Conservation (phyloP, 2,888 invertebrate genomes). For the Exephanes ischioxanthus region DNA sequence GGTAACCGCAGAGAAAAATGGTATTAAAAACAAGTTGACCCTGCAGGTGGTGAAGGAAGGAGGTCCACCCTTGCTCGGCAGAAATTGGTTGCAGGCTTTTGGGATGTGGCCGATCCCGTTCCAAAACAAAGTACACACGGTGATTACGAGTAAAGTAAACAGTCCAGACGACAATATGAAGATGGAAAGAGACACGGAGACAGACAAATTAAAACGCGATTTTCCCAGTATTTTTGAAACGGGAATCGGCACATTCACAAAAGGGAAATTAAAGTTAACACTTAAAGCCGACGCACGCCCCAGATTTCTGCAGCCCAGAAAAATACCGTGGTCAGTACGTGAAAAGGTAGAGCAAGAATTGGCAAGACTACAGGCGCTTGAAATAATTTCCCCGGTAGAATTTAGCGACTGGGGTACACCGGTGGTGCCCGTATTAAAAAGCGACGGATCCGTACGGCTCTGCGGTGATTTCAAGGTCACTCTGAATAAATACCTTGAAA, state of each 20-base stretch:
- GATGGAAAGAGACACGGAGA: not conserved
- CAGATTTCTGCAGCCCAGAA: conserved; percentile 62
- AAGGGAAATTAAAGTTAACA: conserved; percentile 36
- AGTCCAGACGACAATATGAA: not conserved
- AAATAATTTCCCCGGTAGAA: conserved; percentile 70
- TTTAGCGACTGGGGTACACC: conserved; percentile 64
- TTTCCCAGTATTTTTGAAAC: conserved; percentile 45
- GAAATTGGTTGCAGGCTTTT: conserved; percentile 30
- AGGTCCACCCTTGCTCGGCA: conserved; percentile 25
- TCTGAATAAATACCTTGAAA: conserved; percentile 64
- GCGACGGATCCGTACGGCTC: conserved; percentile 71
- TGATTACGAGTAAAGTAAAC: no score
- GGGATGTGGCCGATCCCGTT: conserved; percentile 49
- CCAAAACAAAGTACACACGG: no score
- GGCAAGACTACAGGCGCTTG: not conserved
- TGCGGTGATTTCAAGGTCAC: conserved; percentile 75
- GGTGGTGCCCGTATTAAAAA: conserved; percentile 74
- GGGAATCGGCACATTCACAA: conserved; percentile 43
- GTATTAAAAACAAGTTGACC: conserved; percentile 1
- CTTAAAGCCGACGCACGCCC: conserved; percentile 64
- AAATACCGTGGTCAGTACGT: not conserved
- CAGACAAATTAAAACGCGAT: conserved; percentile 22
- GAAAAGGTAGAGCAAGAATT: conserved; percentile 19
- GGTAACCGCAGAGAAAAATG: conserved; percentile 4
- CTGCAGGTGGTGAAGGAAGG: conserved; percentile 34